Percentiles rank a stretch among this genome's conserved stretches.
These are phyloP conservation scores for Drosophila infuscata DNA, from an alignment of 2,888 invertebrate genomes.

Conservation along the genomic window DNA sequence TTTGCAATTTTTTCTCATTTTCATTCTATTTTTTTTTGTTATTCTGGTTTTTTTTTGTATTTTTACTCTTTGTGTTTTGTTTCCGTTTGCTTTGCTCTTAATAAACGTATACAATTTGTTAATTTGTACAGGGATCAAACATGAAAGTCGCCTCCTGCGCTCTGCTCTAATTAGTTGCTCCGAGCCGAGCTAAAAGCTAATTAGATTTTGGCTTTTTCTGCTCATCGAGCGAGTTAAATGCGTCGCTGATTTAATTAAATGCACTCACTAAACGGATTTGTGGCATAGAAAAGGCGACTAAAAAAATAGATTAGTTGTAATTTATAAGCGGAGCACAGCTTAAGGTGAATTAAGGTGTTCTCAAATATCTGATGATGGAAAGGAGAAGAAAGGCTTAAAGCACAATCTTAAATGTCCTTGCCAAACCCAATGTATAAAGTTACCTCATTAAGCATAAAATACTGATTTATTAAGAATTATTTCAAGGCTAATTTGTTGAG, in stretches of 20 bases:
- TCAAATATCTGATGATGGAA: neutral
- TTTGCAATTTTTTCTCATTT: conserved; percentile 73
- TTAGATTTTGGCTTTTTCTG: conserved; percentile 63
- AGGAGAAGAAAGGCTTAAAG: neutral
- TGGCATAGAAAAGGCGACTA: conserved; percentile 30
- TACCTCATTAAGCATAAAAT: no score
- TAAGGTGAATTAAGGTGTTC: neutral
- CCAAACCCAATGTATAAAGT: neutral
- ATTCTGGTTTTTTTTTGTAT: conserved; percentile 20
- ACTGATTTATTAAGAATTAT: neutral
- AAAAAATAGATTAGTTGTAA: conserved; percentile 56
- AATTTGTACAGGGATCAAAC: conserved; percentile 80
- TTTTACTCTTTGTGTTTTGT: conserved; percentile 58
- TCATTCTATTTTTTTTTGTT: conserved; percentile 25
- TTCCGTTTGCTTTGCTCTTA: conserved; percentile 77
- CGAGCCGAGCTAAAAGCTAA: conserved; percentile 67
- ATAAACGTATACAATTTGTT: conserved; percentile 81
- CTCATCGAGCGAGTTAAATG: conserved; percentile 72
- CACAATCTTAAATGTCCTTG: neutral
- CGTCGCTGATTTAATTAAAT: conserved; percentile 71
- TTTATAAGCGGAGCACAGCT: conserved; percentile 20
- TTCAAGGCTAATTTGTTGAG: neutral
- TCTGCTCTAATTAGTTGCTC: conserved; percentile 68
- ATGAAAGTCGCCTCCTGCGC: conserved; percentile 59
- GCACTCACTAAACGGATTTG: conserved; percentile 65